These are phyloP conservation scores for Lepus europaeus DNA, from an alignment of 2,113 vertebrate genomes.

Conservation along the genomic window DNA sequence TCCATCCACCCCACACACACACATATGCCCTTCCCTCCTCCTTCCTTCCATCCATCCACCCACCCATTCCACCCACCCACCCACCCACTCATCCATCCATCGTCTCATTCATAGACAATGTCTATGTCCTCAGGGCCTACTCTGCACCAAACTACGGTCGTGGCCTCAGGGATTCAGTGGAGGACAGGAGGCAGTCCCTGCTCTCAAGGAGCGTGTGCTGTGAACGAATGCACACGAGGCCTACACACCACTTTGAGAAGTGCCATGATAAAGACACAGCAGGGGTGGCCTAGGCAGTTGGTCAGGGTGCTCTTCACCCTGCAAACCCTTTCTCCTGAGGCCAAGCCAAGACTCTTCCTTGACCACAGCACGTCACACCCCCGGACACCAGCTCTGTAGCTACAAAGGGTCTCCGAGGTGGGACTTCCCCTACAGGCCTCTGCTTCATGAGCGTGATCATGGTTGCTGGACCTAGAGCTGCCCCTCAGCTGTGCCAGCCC, in stretches of 20 bases:
- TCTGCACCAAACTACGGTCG: not conserved
- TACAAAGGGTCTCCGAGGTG: not conserved
- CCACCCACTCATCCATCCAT: not conserved
- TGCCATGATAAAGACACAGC: not conserved
- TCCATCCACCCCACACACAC: not conserved
- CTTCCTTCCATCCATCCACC: too few species aligned
- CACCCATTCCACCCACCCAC: not conserved
- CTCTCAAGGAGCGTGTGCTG: not conserved
- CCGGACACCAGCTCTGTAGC: not conserved
- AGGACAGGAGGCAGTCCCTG: not conserved
- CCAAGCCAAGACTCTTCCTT: not conserved
- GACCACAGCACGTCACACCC: too few species aligned
- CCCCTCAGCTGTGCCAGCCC: not conserved
- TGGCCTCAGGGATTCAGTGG: not conserved
- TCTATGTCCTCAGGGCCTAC: not conserved
- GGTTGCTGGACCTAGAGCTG: not conserved
- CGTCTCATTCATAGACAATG: not conserved
- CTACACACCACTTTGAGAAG: not conserved
- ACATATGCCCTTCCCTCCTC: too few species aligned
- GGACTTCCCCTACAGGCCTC: not conserved
- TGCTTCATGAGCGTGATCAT: not conserved
- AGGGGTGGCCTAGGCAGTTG: too few species aligned
- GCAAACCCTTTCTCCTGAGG: not conserved
- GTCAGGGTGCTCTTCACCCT: not conserved
- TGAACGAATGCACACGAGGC: not conserved